A percentile compares a stretch with the other conserved stretches of the same genome.
Conservation (phyloP, 2,888 invertebrate genomes). For the Drosophila mulleri region DNA sequence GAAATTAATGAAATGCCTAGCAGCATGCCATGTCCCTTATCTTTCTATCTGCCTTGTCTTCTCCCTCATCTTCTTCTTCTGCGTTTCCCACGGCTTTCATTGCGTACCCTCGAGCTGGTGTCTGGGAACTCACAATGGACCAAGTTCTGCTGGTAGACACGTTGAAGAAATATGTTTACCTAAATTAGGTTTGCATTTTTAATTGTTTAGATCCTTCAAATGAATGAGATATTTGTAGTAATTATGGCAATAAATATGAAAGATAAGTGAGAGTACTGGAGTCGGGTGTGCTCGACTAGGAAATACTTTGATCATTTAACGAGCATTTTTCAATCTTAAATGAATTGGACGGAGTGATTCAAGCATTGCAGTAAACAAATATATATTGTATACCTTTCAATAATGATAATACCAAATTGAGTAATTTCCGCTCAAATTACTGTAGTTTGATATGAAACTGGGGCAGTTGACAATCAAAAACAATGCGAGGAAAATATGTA, state of each 20-base stretch:
- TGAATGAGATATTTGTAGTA: neutral
- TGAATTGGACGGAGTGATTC: neutral
- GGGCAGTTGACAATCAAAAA: no score
- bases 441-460: no score
- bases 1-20: conserved; percentile 72
- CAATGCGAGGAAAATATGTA: no score
- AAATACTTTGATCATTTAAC: neutral
- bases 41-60: neutral
- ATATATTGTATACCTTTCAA: no score
- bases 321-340: neutral
- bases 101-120: conserved; percentile 30
- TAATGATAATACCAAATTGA: no score
- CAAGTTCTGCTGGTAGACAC: neutral
- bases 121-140: conserved; percentile 9
- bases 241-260: neutral
- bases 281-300: neutral
- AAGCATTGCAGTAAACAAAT: neutral
- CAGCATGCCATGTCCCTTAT: conserved; percentile 57
- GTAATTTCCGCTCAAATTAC: no score
- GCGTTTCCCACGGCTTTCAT: conserved; percentile 9
- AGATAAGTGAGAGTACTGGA: neutral
- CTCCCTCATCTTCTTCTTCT: neutral
- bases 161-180: conserved; percentile 16
- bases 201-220: conserved; percentile 11
- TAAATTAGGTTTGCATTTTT: conserved; percentile 24